phyloP scores from a whole-genome alignment of 2,113 vertebrate genomes.

The Callocephalon fimbriatum region DNA sequence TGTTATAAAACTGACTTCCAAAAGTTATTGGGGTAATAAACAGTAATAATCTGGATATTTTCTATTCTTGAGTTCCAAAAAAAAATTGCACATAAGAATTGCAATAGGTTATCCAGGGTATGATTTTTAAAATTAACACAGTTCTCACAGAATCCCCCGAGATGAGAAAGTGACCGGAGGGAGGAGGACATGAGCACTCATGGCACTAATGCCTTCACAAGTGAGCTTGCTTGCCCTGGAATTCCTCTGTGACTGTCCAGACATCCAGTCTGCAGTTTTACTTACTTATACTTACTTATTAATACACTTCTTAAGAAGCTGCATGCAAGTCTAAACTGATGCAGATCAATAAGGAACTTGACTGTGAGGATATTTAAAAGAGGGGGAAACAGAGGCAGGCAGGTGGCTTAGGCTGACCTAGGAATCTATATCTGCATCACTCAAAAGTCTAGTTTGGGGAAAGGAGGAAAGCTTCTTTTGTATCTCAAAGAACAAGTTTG shows the following conservation, averaged over 20 bases:
- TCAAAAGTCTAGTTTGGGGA: not conserved
- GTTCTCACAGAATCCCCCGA: not conserved
- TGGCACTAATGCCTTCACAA: not conserved
- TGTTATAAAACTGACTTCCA: conserved; percentile 37
- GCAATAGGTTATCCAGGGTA: not conserved
- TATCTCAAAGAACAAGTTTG: not conserved
- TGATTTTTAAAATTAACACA: not conserved
- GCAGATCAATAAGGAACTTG: not conserved
- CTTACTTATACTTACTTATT: not conserved
- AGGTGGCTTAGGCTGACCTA: not conserved
- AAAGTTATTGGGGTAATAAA: conserved; percentile 45
- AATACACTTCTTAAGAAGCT: not conserved
- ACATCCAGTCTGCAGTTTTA: not conserved
- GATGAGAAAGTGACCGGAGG: not conserved
- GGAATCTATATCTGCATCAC: not conserved
- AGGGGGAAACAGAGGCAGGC: not conserved
- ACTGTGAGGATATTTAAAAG: not conserved
- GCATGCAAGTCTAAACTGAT: not conserved
- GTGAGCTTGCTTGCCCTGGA: not conserved
- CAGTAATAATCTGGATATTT: not conserved
- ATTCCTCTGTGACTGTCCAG: not conserved
- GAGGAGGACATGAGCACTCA: not conserved
- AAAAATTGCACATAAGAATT: not conserved
- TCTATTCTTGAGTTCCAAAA: not conserved
- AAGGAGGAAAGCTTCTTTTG: not conserved